These are phyloP conservation scores for Synergus laeviventris DNA, from an alignment of 2,888 invertebrate genomes.

Conservation along the genomic window DNA sequence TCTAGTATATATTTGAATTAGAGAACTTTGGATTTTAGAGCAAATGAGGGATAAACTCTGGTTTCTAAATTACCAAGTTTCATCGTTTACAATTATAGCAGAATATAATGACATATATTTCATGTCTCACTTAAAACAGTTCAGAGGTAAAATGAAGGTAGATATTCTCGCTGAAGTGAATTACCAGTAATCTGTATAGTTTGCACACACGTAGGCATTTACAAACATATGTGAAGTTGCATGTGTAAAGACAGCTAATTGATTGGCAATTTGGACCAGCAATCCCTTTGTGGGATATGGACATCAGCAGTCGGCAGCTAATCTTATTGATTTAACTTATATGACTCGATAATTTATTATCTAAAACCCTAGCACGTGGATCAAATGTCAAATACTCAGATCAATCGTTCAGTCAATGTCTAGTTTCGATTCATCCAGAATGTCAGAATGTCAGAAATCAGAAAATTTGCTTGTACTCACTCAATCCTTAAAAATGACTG, in stretches of 20 bases:
- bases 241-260: constrained; percentile 35
- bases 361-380: neutral
- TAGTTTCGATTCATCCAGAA: neutral
- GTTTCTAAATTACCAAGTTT: neutral
- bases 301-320: constrained; percentile 1
- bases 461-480: neutral
- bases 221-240: neutral
- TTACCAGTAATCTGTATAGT: neutral
- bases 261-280: constrained; percentile 27
- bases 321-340: constrained; percentile 33
- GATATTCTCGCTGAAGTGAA: neutral
- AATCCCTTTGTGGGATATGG: constrained; percentile 19
- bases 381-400: neutral
- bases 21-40: neutral
- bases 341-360: constrained; percentile 14
- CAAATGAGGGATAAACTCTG: neutral
- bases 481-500: neutral
- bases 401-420: neutral
- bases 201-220: neutral
- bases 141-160: neutral
- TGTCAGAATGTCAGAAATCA: neutral
- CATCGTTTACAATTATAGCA: neutral
- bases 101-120: neutral
- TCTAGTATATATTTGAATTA: neutral
- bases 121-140: constrained; percentile 15